Base-by-base conservation (phyloP, 2,113 vertebrate genomes). In the Dromaius novaehollandiae region DNA sequence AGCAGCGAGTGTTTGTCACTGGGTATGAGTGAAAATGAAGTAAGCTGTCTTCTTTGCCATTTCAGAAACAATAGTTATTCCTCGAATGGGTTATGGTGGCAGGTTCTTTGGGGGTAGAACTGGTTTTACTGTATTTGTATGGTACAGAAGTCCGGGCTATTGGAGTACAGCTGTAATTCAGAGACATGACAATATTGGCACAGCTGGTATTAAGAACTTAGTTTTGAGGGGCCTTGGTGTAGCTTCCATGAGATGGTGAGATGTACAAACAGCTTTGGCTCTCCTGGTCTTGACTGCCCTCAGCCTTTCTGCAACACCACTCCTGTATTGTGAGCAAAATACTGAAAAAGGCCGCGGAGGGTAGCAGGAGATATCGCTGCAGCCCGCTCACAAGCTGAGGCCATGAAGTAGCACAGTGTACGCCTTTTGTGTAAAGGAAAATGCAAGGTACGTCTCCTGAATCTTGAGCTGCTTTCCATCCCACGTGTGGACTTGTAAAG, bases 391-490 rank as follows among this genome's bases (percentile, higher is more conserved):
- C n/a, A 85, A 71, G 32, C 5, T 60, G 38, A 58, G 34, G 11
- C 3, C 82, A 17, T 48, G 38, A 7, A 28, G 16, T 68, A 42
- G 28, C 38, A 44, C 25, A 17, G 6, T 4, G 15, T 24, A 36
- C 0, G 0, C 1, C 0, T 46, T 80, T 73, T 80, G 19, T 63
- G 71, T 32, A 18, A 30, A 73, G 38, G 7, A 56, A 51, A 71
- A 53, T 87, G 40, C 30, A n/a, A 8, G 32, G 19, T 46, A 36
- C 6, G 69, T 76, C 13, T 46, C 11, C 28, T 60, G 32, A 76
- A 28, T 56, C 25, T 69, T 78, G 19, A 73, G 53, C n/a, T 64
- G 7, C 21, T 75, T 79, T 18, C 28, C 8, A 1, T 32, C 61
- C 55, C 26, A 75, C 40, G 34, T 4, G 8, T 6, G 7, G 48